Conservation (phyloP, 2,113 vertebrate species). For the Syrrhaptes paradoxus region DNA sequence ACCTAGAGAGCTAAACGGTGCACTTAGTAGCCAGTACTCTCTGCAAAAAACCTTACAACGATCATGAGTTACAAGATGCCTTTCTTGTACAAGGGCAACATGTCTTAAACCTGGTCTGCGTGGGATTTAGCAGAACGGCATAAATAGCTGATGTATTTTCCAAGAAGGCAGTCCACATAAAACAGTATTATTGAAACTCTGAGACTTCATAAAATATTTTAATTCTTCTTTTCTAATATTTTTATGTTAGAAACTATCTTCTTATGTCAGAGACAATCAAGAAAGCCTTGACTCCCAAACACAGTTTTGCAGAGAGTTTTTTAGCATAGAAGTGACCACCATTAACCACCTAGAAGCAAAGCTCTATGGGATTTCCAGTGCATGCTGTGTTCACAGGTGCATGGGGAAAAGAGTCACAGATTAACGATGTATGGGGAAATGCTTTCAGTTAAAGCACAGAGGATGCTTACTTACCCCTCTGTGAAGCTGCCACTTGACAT, state of each 20-base stretch:
- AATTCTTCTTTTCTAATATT: not conserved
- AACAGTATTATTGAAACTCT: not conserved
- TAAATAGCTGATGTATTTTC: not conserved
- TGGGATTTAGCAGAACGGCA: not conserved
- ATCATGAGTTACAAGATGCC: not conserved
- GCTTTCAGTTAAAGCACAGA: not conserved
- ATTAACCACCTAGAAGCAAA: not conserved
- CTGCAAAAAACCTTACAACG: not conserved
- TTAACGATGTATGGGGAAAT: not conserved
- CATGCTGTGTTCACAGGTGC: not conserved
- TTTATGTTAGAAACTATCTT: not conserved
- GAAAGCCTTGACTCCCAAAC: not conserved
- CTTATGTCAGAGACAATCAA: not conserved
- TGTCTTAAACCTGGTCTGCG: not conserved
- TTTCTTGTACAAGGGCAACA: not conserved
- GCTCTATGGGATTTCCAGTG: not conserved
- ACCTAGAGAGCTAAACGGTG: not conserved
- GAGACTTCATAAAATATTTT: not conserved
- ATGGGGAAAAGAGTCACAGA: not conserved
- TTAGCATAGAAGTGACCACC: not conserved
- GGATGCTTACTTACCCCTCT: constrained; percentile 72
- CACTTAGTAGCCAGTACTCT: not conserved
- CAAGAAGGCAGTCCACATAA: not conserved
- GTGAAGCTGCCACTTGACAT: constrained; percentile 81
- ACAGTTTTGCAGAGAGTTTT: not conserved